Base-by-base conservation (phyloP, 2,888 invertebrate species). In the Aphodius sticticus region DNA sequence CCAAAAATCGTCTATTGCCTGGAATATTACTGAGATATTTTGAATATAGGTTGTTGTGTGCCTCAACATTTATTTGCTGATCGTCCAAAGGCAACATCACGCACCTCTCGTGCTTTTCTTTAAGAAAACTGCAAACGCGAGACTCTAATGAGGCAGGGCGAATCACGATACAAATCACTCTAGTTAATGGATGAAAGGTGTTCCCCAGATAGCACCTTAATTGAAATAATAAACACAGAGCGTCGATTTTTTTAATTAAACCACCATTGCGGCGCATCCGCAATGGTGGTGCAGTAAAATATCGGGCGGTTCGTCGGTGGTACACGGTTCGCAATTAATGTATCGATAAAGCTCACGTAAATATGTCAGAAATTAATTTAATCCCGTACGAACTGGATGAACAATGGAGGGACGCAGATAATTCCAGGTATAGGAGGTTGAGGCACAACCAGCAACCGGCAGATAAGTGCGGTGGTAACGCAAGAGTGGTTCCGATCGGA, bases 381-480 rank as follows among this genome's bases (percentile, higher is more conserved):
- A 74, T 74, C 74, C 36, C 36, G 74, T 26, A 53, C 53, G 53
- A 53, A 53, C 3, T 53, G 53, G 53, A 53, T 53, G 53, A 14
- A 74, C 74, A 74, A 74, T 26, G 35, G 53, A 53, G 53, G 36
- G 36, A n/a, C 74, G 35, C 74, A 7, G 74, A 74, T 74, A 74
- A 74, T 74, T 74, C 37, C 74, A 74, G 74, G 74, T 74, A 74
- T n/a, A 36, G 36, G 36, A 74, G 37, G 36, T 6, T 12, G 16
- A 74, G 37, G 74, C 35, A 74, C 26, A 74, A 74, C 15, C n/a
- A 35, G 74, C 35, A 9, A 14, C 16, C 6, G 16, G 16, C 71
- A 74, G 74, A 74, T 74, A 74, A 74, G 74, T 37, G n/a, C 36
- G 35, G 74, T 74, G n/a, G 74, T 35, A 74, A 74, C 74, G 74